Conservation (phyloP, 2,113 vertebrate genomes). For the Dinomys branickii region DNA sequence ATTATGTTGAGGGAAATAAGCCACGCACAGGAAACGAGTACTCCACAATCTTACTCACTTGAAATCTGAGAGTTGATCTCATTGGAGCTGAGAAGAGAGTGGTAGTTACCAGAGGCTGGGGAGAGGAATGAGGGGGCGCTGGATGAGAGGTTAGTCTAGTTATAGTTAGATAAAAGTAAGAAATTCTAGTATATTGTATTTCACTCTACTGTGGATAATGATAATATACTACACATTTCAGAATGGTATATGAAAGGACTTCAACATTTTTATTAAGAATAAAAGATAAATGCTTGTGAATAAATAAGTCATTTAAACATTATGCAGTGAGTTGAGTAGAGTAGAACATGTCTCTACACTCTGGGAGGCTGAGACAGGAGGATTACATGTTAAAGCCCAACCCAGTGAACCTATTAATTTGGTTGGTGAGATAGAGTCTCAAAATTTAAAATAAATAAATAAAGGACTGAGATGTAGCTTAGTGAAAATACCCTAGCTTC, state of each 20-base stretch:
- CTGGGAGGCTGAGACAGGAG: neutral
- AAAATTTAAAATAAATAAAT: neutral
- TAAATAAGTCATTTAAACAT: neutral
- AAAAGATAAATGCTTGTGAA: neutral
- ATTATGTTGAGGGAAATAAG: neutral
- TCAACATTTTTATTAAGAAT: neutral
- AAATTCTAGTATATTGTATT: neutral
- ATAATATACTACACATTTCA: neutral
- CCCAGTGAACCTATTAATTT: neutral
- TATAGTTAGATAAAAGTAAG: neutral
- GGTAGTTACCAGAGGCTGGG: neutral
- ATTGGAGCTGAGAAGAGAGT: neutral
- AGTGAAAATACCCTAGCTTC: neutral
- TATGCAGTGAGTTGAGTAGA: neutral
- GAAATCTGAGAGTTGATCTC: neutral
- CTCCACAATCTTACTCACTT: neutral
- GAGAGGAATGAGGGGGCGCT: neutral
- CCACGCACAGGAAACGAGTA: neutral
- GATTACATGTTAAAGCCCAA: neutral
- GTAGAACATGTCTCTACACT: neutral
- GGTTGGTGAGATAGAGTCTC: neutral
- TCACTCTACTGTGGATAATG: neutral
- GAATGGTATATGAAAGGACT: neutral
- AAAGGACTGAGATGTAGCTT: neutral
- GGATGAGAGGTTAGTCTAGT: neutral